Percentiles rank a stretch among this genome's conserved stretches.
Evolutionary conservation across 1,140 invertebrate species (phyloP).

Genomic region (Trachymyrmex cornetzi): DNA sequence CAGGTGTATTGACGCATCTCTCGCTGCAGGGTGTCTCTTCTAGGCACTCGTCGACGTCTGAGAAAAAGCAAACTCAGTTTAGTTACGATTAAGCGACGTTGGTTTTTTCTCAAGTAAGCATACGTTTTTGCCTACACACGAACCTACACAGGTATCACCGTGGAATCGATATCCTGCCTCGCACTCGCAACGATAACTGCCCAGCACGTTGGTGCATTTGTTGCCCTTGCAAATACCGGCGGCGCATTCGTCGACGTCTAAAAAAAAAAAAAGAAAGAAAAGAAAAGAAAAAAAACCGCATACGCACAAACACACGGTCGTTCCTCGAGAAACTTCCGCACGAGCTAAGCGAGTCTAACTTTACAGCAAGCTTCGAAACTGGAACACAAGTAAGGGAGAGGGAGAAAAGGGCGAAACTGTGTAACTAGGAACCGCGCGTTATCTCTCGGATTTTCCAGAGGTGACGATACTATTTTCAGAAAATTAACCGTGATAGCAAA

Average conservation of each 20-base stretch:
- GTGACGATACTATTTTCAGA: conserved; percentile 29
- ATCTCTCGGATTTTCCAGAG: conserved; percentile 30
- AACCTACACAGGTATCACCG: conserved; percentile 89
- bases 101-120: conserved; percentile 15
- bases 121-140: conserved; percentile 70
- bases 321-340: conserved; percentile 47
- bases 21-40: conserved; percentile 83
- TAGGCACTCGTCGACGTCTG: conserved; percentile 91
- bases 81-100: conserved; percentile 46
- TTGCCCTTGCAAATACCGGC: conserved; percentile 88
- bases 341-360: conserved; percentile 54
- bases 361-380: conserved; percentile 44
- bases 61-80: conserved; percentile 48
- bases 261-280: conserved; percentile 83
- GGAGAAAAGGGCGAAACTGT: conserved; percentile 4
- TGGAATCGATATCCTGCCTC: conserved; percentile 90
- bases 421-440: conserved; percentile 14
- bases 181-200: conserved; percentile 94
- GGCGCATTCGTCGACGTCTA: conserved; percentile 91
- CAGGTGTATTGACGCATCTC: conserved; percentile 87
- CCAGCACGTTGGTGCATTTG: conserved; percentile 93
- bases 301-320: conserved; percentile 32
- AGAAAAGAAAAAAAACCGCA: conserved; percentile 78
- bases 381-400: conserved; percentile 9
- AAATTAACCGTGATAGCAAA: background rate